These are phyloP conservation scores for Bacillus rossius DNA, from an alignment of 1,140 invertebrate species.

Conservation along the genomic window DNA sequence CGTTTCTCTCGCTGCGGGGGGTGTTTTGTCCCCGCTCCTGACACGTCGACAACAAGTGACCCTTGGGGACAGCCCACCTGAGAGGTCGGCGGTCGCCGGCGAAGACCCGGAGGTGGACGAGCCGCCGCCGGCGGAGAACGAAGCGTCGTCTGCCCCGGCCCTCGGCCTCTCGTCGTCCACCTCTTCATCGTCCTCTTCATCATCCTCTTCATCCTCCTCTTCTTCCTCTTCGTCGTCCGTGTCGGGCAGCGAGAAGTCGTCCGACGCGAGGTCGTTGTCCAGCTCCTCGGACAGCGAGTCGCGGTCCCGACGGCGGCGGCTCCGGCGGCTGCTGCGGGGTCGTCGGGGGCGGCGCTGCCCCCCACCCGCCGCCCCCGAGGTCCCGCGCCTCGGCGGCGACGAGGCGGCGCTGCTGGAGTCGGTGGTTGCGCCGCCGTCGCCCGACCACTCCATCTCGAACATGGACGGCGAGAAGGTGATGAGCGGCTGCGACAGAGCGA, in stretches of 20 bases:
- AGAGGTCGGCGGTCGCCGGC: too few species aligned
- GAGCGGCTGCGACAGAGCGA: conserved; percentile 29
- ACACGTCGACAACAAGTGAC: too few species aligned
- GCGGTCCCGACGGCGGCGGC: conserved; percentile 23
- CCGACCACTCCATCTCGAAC: conserved; percentile 36
- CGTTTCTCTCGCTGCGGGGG: too few species aligned
- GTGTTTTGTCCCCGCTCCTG: too few species aligned
- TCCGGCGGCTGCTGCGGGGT: not conserved
- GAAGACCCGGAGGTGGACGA: too few species aligned
- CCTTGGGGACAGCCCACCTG: too few species aligned
- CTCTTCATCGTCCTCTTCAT: not conserved
- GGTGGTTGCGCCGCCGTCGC: conserved; percentile 34
- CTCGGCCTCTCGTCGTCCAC: not conserved
- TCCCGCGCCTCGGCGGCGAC: conserved; percentile 22
- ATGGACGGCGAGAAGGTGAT: conserved; percentile 25
- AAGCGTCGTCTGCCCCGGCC: too few species aligned
- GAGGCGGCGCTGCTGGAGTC: conserved; percentile 35
- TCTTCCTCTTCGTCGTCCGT: conserved; percentile 40
- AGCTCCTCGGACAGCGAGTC: conserved; percentile 39
- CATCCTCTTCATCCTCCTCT: too few species aligned
- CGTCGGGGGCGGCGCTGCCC: too few species aligned
- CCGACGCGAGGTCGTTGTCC: conserved; percentile 26
- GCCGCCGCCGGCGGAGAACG: too few species aligned
- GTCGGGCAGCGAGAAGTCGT: conserved; percentile 42
- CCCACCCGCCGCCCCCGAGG: not conserved